A percentile compares a stretch with the other conserved stretches of the same genome.
Evolutionary conservation across 1,140 invertebrate species (phyloP).

Genomic region (Hyles vespertilio): DNA sequence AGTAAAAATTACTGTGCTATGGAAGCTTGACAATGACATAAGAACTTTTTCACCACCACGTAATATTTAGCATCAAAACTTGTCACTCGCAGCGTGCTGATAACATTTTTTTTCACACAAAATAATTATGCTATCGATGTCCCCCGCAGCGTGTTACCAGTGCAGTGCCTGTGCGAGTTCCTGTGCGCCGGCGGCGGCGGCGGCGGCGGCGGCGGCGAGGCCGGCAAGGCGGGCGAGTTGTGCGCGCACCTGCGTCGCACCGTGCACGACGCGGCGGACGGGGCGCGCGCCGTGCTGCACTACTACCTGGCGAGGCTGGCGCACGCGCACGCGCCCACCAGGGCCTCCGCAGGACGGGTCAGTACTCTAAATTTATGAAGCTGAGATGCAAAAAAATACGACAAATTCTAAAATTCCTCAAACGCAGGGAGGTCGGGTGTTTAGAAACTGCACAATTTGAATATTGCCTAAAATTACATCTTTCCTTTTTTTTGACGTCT

Average conservation of each 20-base stretch:
- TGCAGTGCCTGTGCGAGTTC: slow-evolving; percentile 97
- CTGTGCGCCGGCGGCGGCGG: slow-evolving; percentile 84
- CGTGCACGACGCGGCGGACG: slow-evolving; percentile 78
- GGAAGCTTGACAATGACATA: too few relatives aligned
- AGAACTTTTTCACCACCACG: too few relatives aligned
- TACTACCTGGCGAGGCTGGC: slow-evolving; percentile 93
- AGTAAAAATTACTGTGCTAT: too few relatives aligned
- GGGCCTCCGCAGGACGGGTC: slow-evolving; percentile 81
- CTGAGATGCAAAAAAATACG: too few relatives aligned
- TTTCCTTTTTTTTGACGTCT: too few relatives aligned
- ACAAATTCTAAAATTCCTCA: too few relatives aligned
- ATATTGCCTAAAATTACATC: too few relatives aligned
- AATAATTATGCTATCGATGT: slow-evolving; percentile 28
- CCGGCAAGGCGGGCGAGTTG: slow-evolving; percentile 85
- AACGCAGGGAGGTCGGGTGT: too few relatives aligned
- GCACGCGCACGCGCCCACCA: slow-evolving; percentile 85
- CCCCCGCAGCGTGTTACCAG: slow-evolving; percentile 85
- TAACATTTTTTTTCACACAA: too few relatives aligned
- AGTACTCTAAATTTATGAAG: neutral
- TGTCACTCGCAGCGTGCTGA: too few relatives aligned
- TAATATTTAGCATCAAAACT: too few relatives aligned
- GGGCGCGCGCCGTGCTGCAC: slow-evolving; percentile 88
- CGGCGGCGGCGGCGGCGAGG: slow-evolving; percentile 81
- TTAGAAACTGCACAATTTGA: too few relatives aligned
- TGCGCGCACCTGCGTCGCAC: slow-evolving; percentile 84